phyloP scores from a whole-genome alignment of 37 sponge, comb jelly and placozoan species.

The Dysidea cf. avara region DNA sequence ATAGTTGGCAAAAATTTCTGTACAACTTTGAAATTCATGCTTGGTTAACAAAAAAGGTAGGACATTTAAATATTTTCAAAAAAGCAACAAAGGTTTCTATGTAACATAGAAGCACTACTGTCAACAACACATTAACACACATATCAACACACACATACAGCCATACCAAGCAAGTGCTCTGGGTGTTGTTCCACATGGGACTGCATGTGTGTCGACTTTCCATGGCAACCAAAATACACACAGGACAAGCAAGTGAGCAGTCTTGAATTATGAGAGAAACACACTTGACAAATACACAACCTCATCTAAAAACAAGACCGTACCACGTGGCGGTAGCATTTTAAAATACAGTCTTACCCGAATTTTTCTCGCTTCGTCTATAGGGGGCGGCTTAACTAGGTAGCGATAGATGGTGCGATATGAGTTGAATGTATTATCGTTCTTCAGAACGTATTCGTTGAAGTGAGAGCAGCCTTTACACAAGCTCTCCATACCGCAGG shows the following conservation, averaged over 20 bases:
- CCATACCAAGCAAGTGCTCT: slow-evolving; percentile 66
- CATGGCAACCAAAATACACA: slow-evolving; percentile 84
- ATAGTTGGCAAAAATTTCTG: slow-evolving; percentile 1
- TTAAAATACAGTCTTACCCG: slow-evolving; percentile 34
- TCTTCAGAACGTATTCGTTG: slow-evolving; percentile 33
- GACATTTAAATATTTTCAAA: background rate
- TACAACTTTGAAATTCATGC: too few species aligned
- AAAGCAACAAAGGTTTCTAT: background rate
- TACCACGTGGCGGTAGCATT: background rate
- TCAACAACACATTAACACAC: background rate
- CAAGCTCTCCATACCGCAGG: too few species aligned
- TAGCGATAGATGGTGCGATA: slow-evolving; percentile 81
- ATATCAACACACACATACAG: background rate
- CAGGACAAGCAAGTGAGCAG: slow-evolving; percentile 87
- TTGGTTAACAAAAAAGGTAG: background rate
- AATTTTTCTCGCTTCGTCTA: slow-evolving; percentile 62
- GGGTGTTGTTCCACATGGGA: slow-evolving; percentile 49
- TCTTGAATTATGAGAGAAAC: slow-evolving; percentile 43
- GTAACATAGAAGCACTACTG: background rate
- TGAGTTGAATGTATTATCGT: slow-evolving; percentile 51
- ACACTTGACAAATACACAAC: slow-evolving; percentile 75
- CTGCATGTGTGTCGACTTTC: slow-evolving; percentile 73
- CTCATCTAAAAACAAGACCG: slow-evolving; percentile 25
- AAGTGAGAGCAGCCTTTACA: slow-evolving; percentile 69
- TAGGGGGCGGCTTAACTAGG: slow-evolving; percentile 61